Base-by-base conservation (phyloP, 2,888 invertebrate species). In the Alloscopus bannaensis region DNA sequence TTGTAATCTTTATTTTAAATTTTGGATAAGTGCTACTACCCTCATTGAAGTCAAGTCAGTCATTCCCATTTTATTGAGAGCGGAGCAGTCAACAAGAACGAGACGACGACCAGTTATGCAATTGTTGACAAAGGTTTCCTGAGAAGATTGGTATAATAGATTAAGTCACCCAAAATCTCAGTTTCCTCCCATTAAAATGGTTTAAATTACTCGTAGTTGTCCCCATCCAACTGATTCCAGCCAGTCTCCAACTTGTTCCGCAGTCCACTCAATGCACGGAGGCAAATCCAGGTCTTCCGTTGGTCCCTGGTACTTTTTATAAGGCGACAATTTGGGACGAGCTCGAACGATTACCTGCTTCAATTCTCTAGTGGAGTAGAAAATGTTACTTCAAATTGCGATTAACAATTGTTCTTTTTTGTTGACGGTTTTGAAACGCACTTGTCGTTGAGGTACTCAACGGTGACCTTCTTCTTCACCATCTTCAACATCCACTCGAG, bases 31-130 rank as follows among this genome's bases (percentile, higher is more conserved):
- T 29, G n/a, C 3, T 50, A 13, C 20, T 55, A 82, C 84, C 59
- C 80, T 78, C 73, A 85, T 83, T 18, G 78, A 60, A 8, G 70
- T 55, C 22, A 85, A 77, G 42, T 84, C 78, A 11, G 42, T 81
- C 68, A 84, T 59, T 29, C 85, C 85, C 84, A 85, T 84, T 77
- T 81, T 78, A n/a, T 80, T 76, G 8, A 85, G 50, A 11, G 84
- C 84, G 4, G 76, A 50, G 16, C 82, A 83, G 59, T 85, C 84
- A 8, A 85, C 70, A 16, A 69, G 52, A 18, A 83, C 70, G 1
- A 85, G 72, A 28, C 80, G 59, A 8, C 84, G 42, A n/a, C 84
- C 85, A 16, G 71, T 80, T 2, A 85, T 82, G 0, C 50, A 24
- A 65, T 85, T 85, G n/a, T 52, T 11, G 3, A 76, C 28, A 55